Conservation (phyloP, 1,140 invertebrate species). For the Semibalanus balanoides region DNA sequence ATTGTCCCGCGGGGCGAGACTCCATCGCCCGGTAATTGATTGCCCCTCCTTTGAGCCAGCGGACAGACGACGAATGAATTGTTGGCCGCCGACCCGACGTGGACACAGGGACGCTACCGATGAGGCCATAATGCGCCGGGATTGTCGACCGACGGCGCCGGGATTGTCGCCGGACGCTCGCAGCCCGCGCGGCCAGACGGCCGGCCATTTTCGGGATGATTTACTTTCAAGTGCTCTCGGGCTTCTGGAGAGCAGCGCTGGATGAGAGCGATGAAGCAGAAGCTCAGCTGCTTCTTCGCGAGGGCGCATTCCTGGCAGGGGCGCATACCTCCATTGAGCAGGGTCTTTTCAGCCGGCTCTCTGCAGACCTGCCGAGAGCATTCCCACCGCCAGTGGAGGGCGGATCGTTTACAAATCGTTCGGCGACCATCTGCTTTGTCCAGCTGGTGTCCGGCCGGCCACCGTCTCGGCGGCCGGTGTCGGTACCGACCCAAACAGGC, state of each 20-base stretch:
- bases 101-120: not conserved
- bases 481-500: not conserved
- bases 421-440: not conserved
- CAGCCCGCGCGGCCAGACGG: not conserved
- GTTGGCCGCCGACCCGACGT: not conserved
- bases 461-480: too few relatives aligned
- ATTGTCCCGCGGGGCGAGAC: not conserved
- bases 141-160: not conserved
- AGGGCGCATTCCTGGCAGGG: not conserved
- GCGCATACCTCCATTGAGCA: not conserved
- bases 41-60: not conserved
- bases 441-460: too few relatives aligned
- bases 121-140: not conserved
- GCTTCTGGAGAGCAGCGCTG: not conserved
- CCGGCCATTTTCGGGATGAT: not conserved
- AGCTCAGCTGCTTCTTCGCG: not conserved
- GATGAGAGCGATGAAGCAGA: not conserved
- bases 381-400: not conserved
- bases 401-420: not conserved
- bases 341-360: not conserved
- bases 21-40: not conserved
- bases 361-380: not conserved
- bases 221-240: not conserved
- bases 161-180: too few relatives aligned
- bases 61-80: not conserved